These are phyloP conservation scores for Thymallus thymallus DNA, from an alignment of 2,113 vertebrate genomes.

Conservation along the genomic window DNA sequence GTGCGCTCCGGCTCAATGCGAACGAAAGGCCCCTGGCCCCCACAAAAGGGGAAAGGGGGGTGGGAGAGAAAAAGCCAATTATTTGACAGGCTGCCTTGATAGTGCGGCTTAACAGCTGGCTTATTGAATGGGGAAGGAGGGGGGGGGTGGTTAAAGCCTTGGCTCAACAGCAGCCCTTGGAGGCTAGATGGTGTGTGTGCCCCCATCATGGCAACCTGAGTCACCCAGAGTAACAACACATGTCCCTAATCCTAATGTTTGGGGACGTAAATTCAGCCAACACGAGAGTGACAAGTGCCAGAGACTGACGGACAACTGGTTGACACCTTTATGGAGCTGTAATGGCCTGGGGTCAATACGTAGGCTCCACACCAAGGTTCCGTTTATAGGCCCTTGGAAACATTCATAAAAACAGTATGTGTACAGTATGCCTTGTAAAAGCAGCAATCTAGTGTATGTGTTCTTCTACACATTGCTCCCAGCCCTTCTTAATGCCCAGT, in stretches of 20 bases:
- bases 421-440: neutral
- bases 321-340: constrained; percentile 70
- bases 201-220: constrained; percentile 28
- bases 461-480: neutral
- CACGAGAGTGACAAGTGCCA: constrained; percentile 17
- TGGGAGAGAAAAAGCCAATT: constrained; percentile 58
- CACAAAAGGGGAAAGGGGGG: constrained; percentile 59
- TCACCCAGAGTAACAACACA: constrained; percentile 6
- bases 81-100: constrained; percentile 77
- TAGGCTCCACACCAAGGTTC: constrained; percentile 41
- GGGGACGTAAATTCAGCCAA: neutral
- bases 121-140: constrained; percentile 64
- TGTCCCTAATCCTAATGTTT: constrained; percentile 39
- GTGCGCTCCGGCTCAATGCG: constrained; percentile 45
- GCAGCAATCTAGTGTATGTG: too few relatives aligned
- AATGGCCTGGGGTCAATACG: constrained; percentile 64
- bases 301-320: constrained; percentile 61
- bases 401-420: neutral
- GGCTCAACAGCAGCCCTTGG: neutral
- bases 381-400: neutral
- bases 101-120: constrained; percentile 75
- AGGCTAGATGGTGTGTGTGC: neutral
- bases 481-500: neutral
- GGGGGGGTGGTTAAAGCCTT: constrained; percentile 22
- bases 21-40: constrained; percentile 44